phyloP scores from a whole-genome alignment of 2,797 vertebrate species.

The Acanthis flammea region DNA sequence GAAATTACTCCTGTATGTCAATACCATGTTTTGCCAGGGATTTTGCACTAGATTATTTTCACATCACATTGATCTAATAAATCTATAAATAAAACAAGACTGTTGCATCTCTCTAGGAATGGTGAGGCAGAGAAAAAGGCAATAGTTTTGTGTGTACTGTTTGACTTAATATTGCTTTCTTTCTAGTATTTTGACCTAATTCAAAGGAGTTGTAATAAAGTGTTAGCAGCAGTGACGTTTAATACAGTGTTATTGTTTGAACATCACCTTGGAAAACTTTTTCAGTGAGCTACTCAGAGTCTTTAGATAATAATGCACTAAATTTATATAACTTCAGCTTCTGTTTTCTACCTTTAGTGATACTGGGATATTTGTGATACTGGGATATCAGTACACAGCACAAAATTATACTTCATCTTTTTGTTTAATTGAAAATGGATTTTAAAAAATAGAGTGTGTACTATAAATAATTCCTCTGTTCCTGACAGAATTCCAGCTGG shows the following conservation, averaged over 20 bases:
- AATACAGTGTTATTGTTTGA: not conserved
- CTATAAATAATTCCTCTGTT: not conserved
- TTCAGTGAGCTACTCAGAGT: not conserved
- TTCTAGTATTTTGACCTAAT: not conserved
- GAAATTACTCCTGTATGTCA: not conserved
- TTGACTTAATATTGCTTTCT: not conserved
- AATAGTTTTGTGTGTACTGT: not conserved
- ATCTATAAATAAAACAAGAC: not conserved
- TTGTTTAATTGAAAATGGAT: not conserved
- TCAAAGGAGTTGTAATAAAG: not conserved
- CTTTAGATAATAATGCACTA: not conserved
- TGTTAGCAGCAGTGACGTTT: not conserved
- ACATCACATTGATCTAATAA: not conserved
- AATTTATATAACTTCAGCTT: not conserved
- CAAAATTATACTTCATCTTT: not conserved
- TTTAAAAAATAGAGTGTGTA: not conserved
- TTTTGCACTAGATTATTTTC: not conserved
- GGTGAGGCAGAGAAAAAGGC: not conserved
- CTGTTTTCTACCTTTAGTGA: not conserved
- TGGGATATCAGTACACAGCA: not conserved
- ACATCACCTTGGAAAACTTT: not conserved
- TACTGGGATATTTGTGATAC: not conserved
- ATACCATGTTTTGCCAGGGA: not conserved
- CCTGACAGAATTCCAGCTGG: constrained; percentile 68
- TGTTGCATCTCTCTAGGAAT: not conserved